Percentiles rank a stretch among this genome's conserved stretches.
These are phyloP conservation scores for Takifugu ocellatus DNA, from an alignment of 2,797 vertebrate species.

Conservation along the genomic window DNA sequence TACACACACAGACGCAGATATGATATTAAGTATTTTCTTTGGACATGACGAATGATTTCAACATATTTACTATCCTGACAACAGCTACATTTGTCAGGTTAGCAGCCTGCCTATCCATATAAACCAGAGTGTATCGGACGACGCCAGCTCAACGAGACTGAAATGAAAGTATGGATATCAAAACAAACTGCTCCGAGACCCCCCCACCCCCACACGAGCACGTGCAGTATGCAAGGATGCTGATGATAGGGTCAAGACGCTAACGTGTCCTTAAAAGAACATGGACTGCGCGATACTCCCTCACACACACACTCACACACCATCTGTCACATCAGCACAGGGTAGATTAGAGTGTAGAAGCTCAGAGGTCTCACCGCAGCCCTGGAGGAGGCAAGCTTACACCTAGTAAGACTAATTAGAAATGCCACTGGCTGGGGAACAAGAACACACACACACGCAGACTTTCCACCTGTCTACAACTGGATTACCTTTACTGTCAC, in stretches of 20 bases:
- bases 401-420: conserved; percentile 48
- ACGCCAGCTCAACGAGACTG: neutral
- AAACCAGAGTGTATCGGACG: neutral
- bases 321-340: conserved; percentile 75
- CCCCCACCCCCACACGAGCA: neutral
- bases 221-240: conserved; percentile 6
- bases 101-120: neutral
- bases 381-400: conserved; percentile 46
- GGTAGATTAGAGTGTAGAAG: conserved; percentile 67
- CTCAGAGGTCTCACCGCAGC: conserved; percentile 41
- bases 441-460: conserved; percentile 3
- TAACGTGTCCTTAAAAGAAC: conserved; percentile 37
- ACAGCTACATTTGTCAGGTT: neutral
- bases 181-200: conserved; percentile 9
- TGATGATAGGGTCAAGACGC: conserved; percentile 4
- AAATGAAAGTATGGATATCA: conserved; percentile 11
- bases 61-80: neutral
- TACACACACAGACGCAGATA: too few species aligned
- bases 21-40: too few species aligned
- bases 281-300: neutral
- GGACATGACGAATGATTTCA: too few species aligned
- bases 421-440: conserved; percentile 37
- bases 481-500: too few species aligned
- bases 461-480: neutral
- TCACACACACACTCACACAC: conserved; percentile 39